Evolutionary conservation across 2,797 vertebrate species (phyloP), one percentile per base, ranked within the genome.

Genomic region (Thaleichthys pacificus): DNA sequence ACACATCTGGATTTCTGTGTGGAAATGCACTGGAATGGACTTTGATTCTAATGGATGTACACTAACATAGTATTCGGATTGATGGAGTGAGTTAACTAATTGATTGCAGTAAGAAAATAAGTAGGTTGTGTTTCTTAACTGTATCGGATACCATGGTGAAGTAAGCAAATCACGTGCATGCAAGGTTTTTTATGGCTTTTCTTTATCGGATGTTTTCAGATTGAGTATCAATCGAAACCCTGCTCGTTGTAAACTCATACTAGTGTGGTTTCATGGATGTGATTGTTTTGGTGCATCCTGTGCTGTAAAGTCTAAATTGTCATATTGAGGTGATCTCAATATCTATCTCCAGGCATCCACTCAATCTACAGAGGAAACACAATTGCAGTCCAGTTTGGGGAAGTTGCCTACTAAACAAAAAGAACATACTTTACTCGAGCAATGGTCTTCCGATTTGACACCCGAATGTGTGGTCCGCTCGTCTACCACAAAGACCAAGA

Each of bases 281-380:
- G 0, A 66, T 12, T 26, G 65, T 64, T 30, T 57, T 70, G 32
- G 15, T 78, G 32, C 28, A 69, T 61, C 60, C 4, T 32, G 69
- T 47, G 65, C 22, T 28, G 74, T 17, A 61, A 11, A 0, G 3
- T 26, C 62, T 32, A 42, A 2, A 66, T 14, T 69, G 72, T 28
- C 42, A 74, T 71, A 78, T 68, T 72, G 30, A 74, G 70, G 61
- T 74, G 5, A 69, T 88, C 66, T 85, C 77, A 70, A 80, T 74
- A 74, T 91, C 87, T 58, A 80, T 78, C 90, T 91, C 62, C 88
- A 92, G 92, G 90, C n/a, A 80, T 21, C 71, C 63, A 70, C 82
- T 65, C 77, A 90, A 73, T 78, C 74, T 77, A 54, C 74, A 73
- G 82, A 73, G 68, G 83, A 88, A 68, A 80, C 69, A 77, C 68